Percentiles rank a stretch among this genome's conserved stretches.
Conservation (phyloP, 53 echinoderm and acorn worm genomes). For the Patiria pectinifera region DNA sequence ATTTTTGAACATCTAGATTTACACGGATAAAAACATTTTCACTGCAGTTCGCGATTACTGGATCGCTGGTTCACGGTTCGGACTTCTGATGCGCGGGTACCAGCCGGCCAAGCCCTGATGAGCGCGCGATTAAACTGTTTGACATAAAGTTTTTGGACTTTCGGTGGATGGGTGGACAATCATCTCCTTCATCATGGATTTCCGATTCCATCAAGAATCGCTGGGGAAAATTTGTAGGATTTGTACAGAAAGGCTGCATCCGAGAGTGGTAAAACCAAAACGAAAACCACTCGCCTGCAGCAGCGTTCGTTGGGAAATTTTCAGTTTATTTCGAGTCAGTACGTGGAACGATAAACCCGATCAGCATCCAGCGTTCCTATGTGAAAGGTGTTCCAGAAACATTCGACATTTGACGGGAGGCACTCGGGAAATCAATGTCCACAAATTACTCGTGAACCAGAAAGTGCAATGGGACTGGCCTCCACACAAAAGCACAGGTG, state of each 20-base stretch:
- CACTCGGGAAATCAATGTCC: background rate
- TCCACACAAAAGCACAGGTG: background rate
- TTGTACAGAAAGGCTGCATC: slow-evolving; percentile 1
- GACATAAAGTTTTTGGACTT: too few relatives aligned
- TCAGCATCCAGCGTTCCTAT: background rate
- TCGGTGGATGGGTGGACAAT: too few relatives aligned
- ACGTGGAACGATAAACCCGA: slow-evolving; percentile 37
- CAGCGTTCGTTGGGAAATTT: background rate
- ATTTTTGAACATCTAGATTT: too few relatives aligned
- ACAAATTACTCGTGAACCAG: background rate
- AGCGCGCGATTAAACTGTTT: too few relatives aligned
- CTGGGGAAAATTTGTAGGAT: slow-evolving; percentile 4
- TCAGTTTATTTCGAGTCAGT: slow-evolving; percentile 8
- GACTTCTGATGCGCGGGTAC: too few relatives aligned
- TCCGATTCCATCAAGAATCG: background rate
- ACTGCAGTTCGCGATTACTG: too few relatives aligned
- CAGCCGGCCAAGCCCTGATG: too few relatives aligned
- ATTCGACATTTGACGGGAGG: slow-evolving; percentile 3
- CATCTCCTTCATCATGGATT: too few relatives aligned
- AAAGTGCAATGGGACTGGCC: slow-evolving; percentile 1
- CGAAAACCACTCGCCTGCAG: slow-evolving; percentile 9
- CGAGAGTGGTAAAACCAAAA: background rate
- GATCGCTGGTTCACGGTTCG: too few relatives aligned
- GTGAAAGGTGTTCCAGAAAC: slow-evolving; percentile 32
- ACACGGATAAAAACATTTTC: too few relatives aligned